Evolutionary conservation across 2,797 vertebrate genomes (phyloP), one percentile per base, ranked within the genome.

Genomic region (Coluber constrictor): DNA sequence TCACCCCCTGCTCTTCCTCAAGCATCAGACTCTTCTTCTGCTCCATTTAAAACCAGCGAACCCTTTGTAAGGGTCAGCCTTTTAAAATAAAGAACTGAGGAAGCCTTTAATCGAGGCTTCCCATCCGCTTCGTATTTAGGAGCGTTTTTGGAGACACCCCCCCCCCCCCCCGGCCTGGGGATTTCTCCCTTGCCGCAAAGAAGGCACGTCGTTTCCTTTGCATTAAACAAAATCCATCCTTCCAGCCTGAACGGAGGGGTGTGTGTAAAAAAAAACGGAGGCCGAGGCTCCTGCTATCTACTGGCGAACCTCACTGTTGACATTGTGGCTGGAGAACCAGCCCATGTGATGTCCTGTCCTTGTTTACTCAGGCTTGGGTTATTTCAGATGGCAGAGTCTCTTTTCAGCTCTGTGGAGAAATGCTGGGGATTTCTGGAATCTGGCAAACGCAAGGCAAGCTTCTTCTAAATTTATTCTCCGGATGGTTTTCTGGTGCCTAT

Each of bases 381-480:
- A 70, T 93, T 93, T 86, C 92, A 95, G 93, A 92, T 94, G 96
- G 94, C 92, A 94, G 92, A 10, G 60, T 20, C 90, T 79, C 89
- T 54, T 94, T 90, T 93, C 89, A 79, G 87, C 87, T 91, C 89
- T 63, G 3, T 79, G 87, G 83, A 93, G 90, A 70, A 94, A 93
- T 93, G 92, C 87, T 79, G n/a, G 11, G 60, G 70, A 91, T 94
- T 94, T 92, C 94, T 95, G 97, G 96, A 96, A 96, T 97, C 87
- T 57, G 87, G 95, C 90, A 93, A 74, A 92, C 12, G 87, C 94
- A 90, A 63, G 74, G 87, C 96, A 51, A 95, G 95, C 95, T 91
- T 95, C 94, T 94, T 94, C 96, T 97, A 96, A 96, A 96, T 96
- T 94, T 96, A 93, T 92, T 91, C 92, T 96, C 86, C 88, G 92